phyloP scores from a whole-genome alignment of 2,797 vertebrate genomes.

The Fistularia tabacaria region DNA sequence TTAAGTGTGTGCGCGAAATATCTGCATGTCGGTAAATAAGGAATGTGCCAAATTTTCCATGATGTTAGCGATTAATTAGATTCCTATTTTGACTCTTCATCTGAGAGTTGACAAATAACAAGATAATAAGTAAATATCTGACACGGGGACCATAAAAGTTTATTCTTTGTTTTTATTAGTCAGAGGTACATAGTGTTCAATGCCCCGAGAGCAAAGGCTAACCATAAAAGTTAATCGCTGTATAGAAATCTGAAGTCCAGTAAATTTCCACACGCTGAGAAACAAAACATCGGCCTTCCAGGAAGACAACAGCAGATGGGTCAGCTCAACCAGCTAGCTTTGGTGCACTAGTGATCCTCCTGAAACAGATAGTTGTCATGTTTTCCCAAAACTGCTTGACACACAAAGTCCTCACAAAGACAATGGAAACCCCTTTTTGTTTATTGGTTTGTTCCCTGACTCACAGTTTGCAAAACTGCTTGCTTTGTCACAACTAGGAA shows the following conservation, averaged over 20 bases:
- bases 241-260: constrained; percentile 81
- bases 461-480: constrained; percentile 33
- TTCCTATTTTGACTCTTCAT: constrained; percentile 69
- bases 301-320: constrained; percentile 63
- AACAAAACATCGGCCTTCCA: constrained; percentile 64
- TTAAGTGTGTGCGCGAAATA: too few species aligned
- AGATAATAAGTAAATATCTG: constrained; percentile 78
- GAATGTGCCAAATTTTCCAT: constrained; percentile 71
- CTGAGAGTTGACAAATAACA: constrained; percentile 78
- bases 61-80: constrained; percentile 69
- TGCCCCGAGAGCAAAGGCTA: constrained; percentile 75
- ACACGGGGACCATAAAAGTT: constrained; percentile 76
- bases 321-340: constrained; percentile 15
- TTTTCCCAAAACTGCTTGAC: constrained; percentile 2
- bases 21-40: constrained; percentile 27
- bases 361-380: constrained; percentile 17
- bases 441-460: constrained; percentile 47
- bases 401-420: constrained; percentile 13
- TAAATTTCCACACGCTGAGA: constrained; percentile 80
- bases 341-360: constrained; percentile 24
- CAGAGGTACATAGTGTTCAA: constrained; percentile 78
- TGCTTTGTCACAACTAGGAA: constrained; percentile 19
- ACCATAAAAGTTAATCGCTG: constrained; percentile 85
- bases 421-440: constrained; percentile 51
- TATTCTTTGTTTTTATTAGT: constrained; percentile 83